Conservation (phyloP, 30 jellyfish, hydroid and myxozoan genomes). For the Aurelia sp. region DNA sequence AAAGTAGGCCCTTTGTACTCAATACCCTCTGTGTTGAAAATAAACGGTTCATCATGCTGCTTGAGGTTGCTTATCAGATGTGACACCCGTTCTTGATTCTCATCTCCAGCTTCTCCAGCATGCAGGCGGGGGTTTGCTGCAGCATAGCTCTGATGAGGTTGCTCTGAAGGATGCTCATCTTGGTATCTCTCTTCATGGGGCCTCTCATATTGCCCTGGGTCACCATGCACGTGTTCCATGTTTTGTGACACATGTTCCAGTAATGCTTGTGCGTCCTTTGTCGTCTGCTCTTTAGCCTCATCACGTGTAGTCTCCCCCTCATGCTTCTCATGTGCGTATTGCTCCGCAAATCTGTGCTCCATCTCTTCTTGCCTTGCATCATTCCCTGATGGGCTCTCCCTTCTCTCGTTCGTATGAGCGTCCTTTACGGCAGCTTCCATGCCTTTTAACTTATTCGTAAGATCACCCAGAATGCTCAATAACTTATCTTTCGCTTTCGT, state of each 20-base stretch:
- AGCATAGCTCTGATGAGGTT: background rate
- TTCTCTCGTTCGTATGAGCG: conserved; percentile 47
- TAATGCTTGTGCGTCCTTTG: conserved; percentile 15
- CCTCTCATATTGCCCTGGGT: background rate
- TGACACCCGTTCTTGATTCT: conserved; percentile 46
- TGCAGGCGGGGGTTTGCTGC: background rate
- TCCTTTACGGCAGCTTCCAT: conserved; percentile 93
- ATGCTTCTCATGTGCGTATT: background rate
- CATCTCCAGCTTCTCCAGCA: conserved; percentile 19
- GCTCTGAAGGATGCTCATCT: conserved; percentile 12
- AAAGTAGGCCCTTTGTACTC: conserved; percentile 67
- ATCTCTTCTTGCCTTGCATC: background rate
- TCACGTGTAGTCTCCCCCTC: background rate
- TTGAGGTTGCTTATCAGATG: conserved; percentile 44
- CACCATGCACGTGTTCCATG: conserved; percentile 32
- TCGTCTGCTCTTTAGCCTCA: conserved; percentile 16
- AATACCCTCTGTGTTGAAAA: conserved; percentile 73
- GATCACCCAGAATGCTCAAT: conserved; percentile 81
- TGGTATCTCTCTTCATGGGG: conserved; percentile 4
- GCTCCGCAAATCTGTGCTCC: conserved; percentile 17
- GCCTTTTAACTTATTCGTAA: conserved; percentile 88
- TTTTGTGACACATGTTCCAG: conserved; percentile 18
- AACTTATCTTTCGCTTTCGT: conserved; percentile 88
- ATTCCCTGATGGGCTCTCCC: conserved; percentile 39
- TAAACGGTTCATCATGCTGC: conserved; percentile 69